These are phyloP conservation scores for Aphelinus certus DNA, from an alignment of 1,140 invertebrate genomes.

Conservation along the genomic window DNA sequence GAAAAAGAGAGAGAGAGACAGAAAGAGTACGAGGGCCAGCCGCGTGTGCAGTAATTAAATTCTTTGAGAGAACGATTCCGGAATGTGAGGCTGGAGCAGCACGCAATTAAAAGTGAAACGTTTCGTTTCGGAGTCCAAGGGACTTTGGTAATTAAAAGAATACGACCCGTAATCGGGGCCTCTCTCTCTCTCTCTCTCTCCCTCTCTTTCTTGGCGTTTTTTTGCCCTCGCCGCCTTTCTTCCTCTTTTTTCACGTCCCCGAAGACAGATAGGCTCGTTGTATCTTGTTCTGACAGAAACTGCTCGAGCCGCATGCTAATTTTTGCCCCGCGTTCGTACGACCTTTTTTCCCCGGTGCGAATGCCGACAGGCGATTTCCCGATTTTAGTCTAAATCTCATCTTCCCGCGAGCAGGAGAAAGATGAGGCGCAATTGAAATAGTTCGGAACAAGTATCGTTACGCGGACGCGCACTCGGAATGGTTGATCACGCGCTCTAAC, in stretches of 20 bases:
- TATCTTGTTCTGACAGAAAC: constrained; percentile 36
- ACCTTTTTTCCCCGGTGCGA: no score
- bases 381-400: no score
- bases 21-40: no score
- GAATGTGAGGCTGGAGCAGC: constrained; percentile 57
- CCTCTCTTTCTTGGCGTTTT: not conserved
- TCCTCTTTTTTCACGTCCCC: constrained; percentile 43
- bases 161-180: constrained; percentile 57
- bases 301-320: constrained; percentile 58
- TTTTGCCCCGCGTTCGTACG: constrained; percentile 37
- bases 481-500: not conserved
- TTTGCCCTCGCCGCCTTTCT: not conserved
- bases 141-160: constrained; percentile 64
- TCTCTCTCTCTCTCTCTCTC: constrained; percentile 25
- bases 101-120: constrained; percentile 65
- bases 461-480: not conserved
- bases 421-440: constrained; percentile 55
- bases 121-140: constrained; percentile 58
- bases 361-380: no score
- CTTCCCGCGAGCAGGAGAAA: not conserved
- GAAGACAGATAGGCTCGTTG: constrained; percentile 48
- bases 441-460: constrained; percentile 58
- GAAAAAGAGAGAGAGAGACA: no score
- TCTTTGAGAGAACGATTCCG: constrained; percentile 64
- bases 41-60: constrained; percentile 62